Base-by-base conservation (phyloP, 37 sponge, comb jelly and placozoan species). In the Cladorhizidae sp. region DNA sequence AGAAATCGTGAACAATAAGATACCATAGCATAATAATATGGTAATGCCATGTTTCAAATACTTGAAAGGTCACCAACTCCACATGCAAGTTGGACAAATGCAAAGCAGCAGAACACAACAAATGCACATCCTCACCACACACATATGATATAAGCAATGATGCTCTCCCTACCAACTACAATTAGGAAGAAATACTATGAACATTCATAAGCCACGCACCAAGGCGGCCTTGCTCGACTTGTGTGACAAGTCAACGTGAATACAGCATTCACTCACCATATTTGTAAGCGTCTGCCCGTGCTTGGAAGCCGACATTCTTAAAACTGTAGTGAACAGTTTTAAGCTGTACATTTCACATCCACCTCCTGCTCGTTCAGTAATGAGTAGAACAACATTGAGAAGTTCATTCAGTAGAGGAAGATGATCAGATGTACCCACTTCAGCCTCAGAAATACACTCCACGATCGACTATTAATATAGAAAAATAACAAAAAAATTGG, bases 391-490 rank as follows among this genome's bases (percentile, higher is more conserved):
- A 62, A 64, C 73, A 12, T 22, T 18, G 7, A 82, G 73, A 3
- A 88, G 74, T 61, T 88, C 73, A 26, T 21, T n/a, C 2, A 88
- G 67, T 5, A 88, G 83, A 32, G 83, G 83, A 2, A 49, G 18
- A 40, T 82, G 83, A 33, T 76, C 63, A 7, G 88, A 64, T 57
- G 82, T 83, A 28, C 73, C 50, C 9, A 88, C 73, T 61, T 88
- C 88, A 51, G 83, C 72, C 31, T 88, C 88, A 77, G 56, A 49
- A 17, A 88, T 73, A 49, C 83, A 83, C 14, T 71, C 76, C 29
- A 38, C 45, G 49, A 88, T 78, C 22, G n/a, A 54, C 88, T 88
- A 51, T 1, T n/a, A n/a, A n/a, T n/a, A n/a, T n/a, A n/a, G n/a
- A n/a, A n/a, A n/a, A n/a, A n/a, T n/a, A n/a, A n/a, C n/a, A n/a